Evolutionary conservation across 2,888 invertebrate genomes (phyloP), one percentile per base, ranked within the genome.

Genomic region (Leptinotarsa rubiginosa): DNA sequence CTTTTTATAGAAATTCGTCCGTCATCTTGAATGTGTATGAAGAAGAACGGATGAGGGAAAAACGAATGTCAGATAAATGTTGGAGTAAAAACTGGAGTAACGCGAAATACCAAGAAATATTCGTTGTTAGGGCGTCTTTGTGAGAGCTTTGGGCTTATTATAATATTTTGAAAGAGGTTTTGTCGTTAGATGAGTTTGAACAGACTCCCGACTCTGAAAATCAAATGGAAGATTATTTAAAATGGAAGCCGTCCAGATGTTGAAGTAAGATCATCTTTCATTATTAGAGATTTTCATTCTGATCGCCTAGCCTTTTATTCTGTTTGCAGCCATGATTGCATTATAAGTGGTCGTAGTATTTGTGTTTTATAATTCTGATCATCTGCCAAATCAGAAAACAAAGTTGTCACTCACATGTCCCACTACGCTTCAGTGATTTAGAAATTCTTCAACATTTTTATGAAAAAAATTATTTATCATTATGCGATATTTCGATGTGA

Each of bases 91-190:
- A 15, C 25, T 31, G 31, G 5, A 31, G 31, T 25, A 25, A 16
- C 59, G 25, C 31, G 62, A 62, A 62, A 25, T 15, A 62, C 62
- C 62, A 31, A 16, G 25, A 16, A 62, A 62, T 62, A 3, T 62
- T 62, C 31, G 15, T 62, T 62, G 62, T 62, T 31, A 13, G 16
- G 31, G 31, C 62, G 62, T 62, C 15, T 62, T 62, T 62, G 20
- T 56, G 31, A 31, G n/a, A 62, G 62, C 62, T 62, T 62, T 62
- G 25, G 31, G 62, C 62, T 62, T n/a, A 62, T 62, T 25, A 62
- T 62, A 41, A 62, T 62, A 62, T 62, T 25, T 31, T n/a, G 25
- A 31, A n/a, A 62, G 31, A 62, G 31, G 62, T 62, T 56, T 31
- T 31, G 31, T 62, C 62, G 62, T 25, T 59, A 10, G 12, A 59